Evolutionary conservation across 2,113 vertebrate species (phyloP).

Genomic region (Mesembrinibis cayennensis): DNA sequence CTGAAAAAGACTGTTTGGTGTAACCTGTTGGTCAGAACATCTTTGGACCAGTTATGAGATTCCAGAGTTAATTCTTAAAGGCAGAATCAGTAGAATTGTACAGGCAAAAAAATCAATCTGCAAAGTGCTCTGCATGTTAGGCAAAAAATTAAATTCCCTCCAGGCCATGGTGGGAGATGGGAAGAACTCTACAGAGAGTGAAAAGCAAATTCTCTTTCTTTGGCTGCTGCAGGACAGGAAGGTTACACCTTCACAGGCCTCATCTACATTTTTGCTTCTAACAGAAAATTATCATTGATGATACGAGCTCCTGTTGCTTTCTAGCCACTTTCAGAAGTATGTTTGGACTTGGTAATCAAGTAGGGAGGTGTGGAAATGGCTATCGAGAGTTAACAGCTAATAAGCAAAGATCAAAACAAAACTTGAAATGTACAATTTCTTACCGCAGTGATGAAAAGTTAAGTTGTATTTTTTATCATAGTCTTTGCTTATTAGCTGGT

Average conservation of each 20-base stretch:
- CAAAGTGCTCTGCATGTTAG: neutral
- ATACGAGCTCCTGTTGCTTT: neutral
- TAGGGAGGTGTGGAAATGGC: neutral
- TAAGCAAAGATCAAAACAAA: conserved; percentile 27
- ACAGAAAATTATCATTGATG: neutral
- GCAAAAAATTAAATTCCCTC: neutral
- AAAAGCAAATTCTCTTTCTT: neutral
- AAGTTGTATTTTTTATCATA: neutral
- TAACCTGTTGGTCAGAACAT: neutral
- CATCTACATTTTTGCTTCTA: neutral
- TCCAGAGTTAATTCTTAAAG: neutral
- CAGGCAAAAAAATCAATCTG: neutral
- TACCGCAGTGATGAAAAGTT: neutral
- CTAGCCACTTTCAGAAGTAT: neutral
- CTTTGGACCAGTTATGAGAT: neutral
- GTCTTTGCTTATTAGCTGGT: conserved; percentile 24
- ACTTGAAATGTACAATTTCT: neutral
- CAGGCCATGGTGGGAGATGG: neutral
- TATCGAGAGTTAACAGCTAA: neutral
- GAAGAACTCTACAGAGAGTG: neutral
- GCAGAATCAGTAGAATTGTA: neutral
- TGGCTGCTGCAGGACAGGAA: neutral
- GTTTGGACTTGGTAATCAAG: conserved; percentile 12
- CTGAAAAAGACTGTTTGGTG: neutral
- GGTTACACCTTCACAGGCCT: neutral